Conservation (phyloP, 2,113 vertebrate species). For the Dicaeum eximium region DNA sequence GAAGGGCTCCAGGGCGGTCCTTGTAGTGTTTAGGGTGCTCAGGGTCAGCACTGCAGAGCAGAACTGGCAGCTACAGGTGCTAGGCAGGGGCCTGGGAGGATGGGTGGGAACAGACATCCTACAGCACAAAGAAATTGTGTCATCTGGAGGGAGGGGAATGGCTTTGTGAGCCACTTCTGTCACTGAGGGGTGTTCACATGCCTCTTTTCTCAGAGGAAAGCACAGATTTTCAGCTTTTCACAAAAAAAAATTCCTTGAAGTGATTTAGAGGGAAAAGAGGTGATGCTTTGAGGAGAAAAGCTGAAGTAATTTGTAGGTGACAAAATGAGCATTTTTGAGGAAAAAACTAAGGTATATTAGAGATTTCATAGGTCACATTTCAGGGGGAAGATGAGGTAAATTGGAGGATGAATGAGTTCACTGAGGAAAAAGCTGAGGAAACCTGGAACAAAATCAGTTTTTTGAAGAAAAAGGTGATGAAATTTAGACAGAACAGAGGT, state of each 20-base stretch:
- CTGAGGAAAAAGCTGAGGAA: background rate
- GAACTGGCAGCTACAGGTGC: background rate
- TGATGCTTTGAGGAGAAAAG: background rate
- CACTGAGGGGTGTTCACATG: background rate
- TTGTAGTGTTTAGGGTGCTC: background rate
- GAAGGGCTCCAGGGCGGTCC: no score
- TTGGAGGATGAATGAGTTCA: background rate
- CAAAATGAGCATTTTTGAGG: background rate
- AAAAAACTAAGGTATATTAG: background rate
- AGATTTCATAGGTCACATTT: background rate
- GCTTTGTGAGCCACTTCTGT: background rate
- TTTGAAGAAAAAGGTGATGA: background rate
- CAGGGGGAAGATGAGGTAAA: background rate
- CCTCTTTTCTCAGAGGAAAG: background rate
- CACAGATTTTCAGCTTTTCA: background rate
- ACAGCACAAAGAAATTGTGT: background rate
- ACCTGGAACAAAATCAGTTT: background rate
- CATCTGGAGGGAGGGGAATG: background rate
- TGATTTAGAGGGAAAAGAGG: no score
- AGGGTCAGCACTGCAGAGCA: background rate
- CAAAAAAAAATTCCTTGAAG: accelerated
- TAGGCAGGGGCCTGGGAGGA: no score
- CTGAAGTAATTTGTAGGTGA: background rate
- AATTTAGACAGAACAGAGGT: background rate
- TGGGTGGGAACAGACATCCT: background rate